Conservation (phyloP, 2,797 vertebrate genomes). For the Danio kyathit region DNA sequence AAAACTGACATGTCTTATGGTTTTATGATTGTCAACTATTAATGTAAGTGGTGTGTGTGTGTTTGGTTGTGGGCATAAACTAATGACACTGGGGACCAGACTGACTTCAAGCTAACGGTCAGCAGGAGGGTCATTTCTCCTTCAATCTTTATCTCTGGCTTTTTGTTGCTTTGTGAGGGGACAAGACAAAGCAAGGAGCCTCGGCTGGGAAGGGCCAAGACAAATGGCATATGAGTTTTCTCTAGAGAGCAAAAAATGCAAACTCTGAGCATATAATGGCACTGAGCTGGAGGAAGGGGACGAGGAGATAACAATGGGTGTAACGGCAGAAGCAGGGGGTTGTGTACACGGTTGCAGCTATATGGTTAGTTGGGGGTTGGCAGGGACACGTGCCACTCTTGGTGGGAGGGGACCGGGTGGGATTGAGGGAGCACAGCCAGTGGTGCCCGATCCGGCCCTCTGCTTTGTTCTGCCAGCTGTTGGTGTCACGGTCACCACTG, state of each 20-base stretch:
- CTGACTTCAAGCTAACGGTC: conserved; percentile 59
- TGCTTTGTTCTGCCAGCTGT: conserved; percentile 67
- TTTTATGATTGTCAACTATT: too few species aligned
- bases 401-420: conserved; percentile 9
- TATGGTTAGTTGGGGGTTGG: conserved; percentile 39
- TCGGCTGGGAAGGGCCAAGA: conserved; percentile 33
- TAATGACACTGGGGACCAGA: conserved; percentile 46
- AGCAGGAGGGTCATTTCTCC: conserved; percentile 56
- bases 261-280: conserved; percentile 73
- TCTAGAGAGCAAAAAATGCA: conserved; percentile 57
- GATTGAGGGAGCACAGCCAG: conserved; percentile 32
- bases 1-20: too few species aligned
- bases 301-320: conserved; percentile 63
- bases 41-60: not conserved
- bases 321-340: conserved; percentile 48
- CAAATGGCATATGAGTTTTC: conserved; percentile 63
- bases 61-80: conserved; percentile 36
- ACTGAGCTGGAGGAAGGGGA: conserved; percentile 55
- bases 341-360: conserved; percentile 44
- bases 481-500: conserved; percentile 54
- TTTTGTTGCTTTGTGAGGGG: conserved; percentile 59
- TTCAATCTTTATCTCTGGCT: conserved; percentile 57
- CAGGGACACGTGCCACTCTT: conserved; percentile 65
- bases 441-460: conserved; percentile 47
- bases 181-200: conserved; percentile 45